Evolutionary conservation across 2,113 vertebrate genomes (phyloP).

Genomic region (Alligator mississippiensis): DNA sequence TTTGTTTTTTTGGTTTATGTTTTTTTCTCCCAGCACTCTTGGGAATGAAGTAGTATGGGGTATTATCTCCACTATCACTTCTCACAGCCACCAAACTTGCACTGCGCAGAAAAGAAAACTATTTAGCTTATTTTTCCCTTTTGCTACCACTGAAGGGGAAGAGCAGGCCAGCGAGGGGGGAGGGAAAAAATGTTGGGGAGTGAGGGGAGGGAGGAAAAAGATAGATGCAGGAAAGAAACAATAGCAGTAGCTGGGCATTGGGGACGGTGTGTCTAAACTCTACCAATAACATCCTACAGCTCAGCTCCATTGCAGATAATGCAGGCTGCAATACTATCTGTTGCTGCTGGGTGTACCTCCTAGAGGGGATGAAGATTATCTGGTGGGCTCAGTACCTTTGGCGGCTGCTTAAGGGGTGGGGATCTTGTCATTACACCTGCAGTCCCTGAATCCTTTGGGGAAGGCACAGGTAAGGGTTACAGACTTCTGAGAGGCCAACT

Average conservation of each 20-base stretch:
- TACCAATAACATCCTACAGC: not conserved
- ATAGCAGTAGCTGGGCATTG: not conserved
- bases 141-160: not conserved
- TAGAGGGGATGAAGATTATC: not conserved
- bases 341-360: not conserved
- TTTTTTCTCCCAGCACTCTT: not conserved
- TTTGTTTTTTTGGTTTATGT: not conserved
- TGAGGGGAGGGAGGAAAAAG: not conserved
- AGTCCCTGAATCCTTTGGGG: not conserved
- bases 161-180: not conserved
- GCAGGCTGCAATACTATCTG: not conserved
- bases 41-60: not conserved
- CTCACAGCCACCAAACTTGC: not conserved
- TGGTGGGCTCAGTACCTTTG: not conserved
- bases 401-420: not conserved
- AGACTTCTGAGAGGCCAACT: not conserved
- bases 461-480: constrained; percentile 8
- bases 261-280: not conserved
- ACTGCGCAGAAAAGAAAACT: not conserved
- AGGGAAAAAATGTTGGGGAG: not conserved
- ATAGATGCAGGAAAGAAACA: not conserved
- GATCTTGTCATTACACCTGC: not conserved
- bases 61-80: not conserved
- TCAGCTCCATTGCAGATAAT: not conserved
- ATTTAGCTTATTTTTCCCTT: not conserved